A percentile compares a stretch with the other conserved stretches of the same genome.
phyloP scores from a whole-genome alignment of 2,797 vertebrate genomes.

The Sebastes steindachneri region DNA sequence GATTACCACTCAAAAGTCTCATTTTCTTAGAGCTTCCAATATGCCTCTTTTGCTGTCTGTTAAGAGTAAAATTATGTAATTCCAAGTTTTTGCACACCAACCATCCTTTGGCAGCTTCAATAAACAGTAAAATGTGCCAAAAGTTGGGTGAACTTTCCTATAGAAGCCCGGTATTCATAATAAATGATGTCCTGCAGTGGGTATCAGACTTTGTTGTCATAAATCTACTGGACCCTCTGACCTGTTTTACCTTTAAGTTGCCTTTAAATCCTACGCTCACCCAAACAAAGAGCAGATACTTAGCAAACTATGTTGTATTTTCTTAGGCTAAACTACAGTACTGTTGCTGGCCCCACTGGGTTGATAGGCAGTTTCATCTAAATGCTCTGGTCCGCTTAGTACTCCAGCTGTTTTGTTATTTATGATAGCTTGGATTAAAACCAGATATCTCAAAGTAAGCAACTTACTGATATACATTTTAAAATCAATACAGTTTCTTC shows the following conservation, averaged over 20 bases:
- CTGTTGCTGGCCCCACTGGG: no score
- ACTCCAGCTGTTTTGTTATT: background rate
- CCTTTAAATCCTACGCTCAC: background rate
- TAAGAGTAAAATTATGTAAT: background rate
- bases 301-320: background rate
- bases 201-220: background rate
- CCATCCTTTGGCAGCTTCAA: background rate
- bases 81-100: background rate
- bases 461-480: background rate
- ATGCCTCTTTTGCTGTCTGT: background rate
- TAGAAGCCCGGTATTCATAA: background rate
- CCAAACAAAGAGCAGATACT: background rate
- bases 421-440: background rate
- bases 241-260: background rate
- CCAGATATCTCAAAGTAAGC: background rate
- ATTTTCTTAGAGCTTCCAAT: background rate
- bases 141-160: background rate
- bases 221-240: background rate
- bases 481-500: background rate
- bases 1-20: constrained; percentile 26
- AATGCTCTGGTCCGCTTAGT: background rate
- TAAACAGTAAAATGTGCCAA: background rate
- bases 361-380: background rate
- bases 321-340: background rate
- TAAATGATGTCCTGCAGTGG: background rate